These are phyloP conservation scores for Trissolcus brochymenae DNA, from an alignment of 2,888 invertebrate species.

Conservation along the genomic window DNA sequence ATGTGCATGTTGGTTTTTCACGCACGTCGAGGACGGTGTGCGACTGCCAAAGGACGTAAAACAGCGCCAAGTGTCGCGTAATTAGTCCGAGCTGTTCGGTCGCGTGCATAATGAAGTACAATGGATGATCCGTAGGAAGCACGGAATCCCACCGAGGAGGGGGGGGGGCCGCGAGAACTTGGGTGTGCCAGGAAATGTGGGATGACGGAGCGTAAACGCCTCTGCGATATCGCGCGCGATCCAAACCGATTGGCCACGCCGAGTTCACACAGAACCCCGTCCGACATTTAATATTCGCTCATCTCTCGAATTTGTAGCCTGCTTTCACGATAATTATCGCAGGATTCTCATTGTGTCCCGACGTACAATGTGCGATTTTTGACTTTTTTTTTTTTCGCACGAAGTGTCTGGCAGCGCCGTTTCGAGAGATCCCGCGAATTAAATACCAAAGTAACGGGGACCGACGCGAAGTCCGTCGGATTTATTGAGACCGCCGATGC, in stretches of 20 bases:
- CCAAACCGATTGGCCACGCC: constrained; percentile 2
- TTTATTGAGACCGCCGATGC: constrained; percentile 43
- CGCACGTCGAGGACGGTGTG: neutral
- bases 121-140: constrained; percentile 54
- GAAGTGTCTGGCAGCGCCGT: neutral
- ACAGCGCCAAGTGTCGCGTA: constrained; percentile 39
- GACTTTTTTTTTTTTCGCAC: constrained; percentile 5
- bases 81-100: constrained; percentile 22
- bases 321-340: constrained; percentile 56
- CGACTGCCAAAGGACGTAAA: constrained; percentile 11
- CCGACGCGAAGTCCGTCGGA: constrained; percentile 23
- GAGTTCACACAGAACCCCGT: no score
- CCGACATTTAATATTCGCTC: neutral
- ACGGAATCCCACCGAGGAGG: constrained; percentile 31
- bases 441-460: constrained; percentile 43
- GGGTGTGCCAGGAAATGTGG: constrained; percentile 58
- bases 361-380: constrained; percentile 35
- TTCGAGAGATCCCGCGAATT: constrained; percentile 32
- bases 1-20: no score
- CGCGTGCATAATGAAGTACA: constrained; percentile 39
- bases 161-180: constrained; percentile 31
- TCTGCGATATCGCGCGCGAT: constrained; percentile 46
- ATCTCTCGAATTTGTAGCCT: constrained; percentile 4
- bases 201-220: constrained; percentile 49
- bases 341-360: constrained; percentile 21